phyloP scores from a whole-genome alignment of 2,888 invertebrate genomes.

The Gymnoscelis rufifasciata region DNA sequence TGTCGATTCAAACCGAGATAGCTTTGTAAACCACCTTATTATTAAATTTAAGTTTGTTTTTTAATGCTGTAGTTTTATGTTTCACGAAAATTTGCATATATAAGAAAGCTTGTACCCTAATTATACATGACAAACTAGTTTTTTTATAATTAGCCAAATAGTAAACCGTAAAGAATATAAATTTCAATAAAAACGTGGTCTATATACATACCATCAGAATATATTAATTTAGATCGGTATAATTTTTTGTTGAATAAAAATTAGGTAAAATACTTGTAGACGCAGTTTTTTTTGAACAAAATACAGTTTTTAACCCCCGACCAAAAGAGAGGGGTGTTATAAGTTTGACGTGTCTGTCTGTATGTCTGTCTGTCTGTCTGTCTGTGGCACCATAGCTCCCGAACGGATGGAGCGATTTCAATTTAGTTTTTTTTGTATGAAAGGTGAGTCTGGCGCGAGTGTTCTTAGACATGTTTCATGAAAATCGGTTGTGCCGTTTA shows the following conservation, averaged over 20 bases:
- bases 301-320: too few relatives aligned
- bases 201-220: conserved; percentile 12
- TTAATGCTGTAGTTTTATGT: conserved; percentile 41
- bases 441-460: too few relatives aligned
- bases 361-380: too few relatives aligned
- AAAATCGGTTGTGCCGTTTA: too few relatives aligned
- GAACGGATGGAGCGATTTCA: too few relatives aligned
- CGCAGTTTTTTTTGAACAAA: not conserved
- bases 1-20: conserved; percentile 69
- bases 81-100: conserved; percentile 39
- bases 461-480: too few relatives aligned
- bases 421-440: too few relatives aligned
- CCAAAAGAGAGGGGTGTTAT: too few relatives aligned
- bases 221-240: conserved; percentile 14
- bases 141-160: conserved; percentile 17
- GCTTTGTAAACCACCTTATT: conserved; percentile 58
- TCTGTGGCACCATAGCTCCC: too few relatives aligned
- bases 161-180: conserved; percentile 16
- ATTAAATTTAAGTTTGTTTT: conserved; percentile 62
- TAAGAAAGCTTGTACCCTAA: conserved; percentile 29
- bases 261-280: too few relatives aligned
- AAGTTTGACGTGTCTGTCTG: too few relatives aligned
- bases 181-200: conserved; percentile 11
- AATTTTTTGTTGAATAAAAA: conserved; percentile 8
- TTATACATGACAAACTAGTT: conserved; percentile 21